These are phyloP conservation scores for Chionis minor DNA, from an alignment of 2,113 vertebrate species.

Conservation along the genomic window DNA sequence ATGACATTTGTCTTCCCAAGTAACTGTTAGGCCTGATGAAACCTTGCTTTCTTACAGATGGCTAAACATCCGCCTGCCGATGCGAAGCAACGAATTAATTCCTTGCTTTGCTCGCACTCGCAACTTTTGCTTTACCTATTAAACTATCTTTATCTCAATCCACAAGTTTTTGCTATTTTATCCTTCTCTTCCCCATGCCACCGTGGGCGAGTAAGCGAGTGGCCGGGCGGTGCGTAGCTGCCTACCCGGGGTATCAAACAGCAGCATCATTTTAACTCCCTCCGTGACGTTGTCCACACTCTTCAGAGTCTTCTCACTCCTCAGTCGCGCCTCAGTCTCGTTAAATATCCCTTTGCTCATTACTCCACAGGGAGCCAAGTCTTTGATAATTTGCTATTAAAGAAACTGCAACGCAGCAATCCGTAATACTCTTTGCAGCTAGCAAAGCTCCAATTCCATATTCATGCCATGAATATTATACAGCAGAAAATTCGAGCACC, in stretches of 20 bases:
- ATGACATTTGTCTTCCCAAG: neutral
- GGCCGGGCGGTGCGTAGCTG: neutral
- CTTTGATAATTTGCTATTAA: neutral
- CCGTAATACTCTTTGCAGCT: rapidly evolving
- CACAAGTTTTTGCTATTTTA: neutral
- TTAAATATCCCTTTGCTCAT: neutral
- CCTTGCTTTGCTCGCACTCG: neutral
- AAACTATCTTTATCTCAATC: neutral
- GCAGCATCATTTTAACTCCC: neutral
- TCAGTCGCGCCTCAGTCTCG: neutral
- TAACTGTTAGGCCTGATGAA: neutral
- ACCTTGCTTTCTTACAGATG: neutral
- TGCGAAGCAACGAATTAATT: neutral
- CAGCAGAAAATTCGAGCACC: neutral
- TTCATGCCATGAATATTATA: neutral
- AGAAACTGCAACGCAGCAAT: neutral
- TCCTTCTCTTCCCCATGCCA: neutral
- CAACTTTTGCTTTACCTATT: neutral
- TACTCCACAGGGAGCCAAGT: neutral
- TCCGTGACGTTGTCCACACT: neutral
- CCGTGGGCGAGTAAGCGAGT: rapidly evolving
- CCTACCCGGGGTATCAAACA: neutral
- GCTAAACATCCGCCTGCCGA: neutral
- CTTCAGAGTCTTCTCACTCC: neutral
- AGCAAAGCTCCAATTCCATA: neutral